A percentile compares a stretch with the other conserved stretches of the same genome.
Conservation (phyloP, 2,888 invertebrate genomes). For the Trichopoda pennipes region DNA sequence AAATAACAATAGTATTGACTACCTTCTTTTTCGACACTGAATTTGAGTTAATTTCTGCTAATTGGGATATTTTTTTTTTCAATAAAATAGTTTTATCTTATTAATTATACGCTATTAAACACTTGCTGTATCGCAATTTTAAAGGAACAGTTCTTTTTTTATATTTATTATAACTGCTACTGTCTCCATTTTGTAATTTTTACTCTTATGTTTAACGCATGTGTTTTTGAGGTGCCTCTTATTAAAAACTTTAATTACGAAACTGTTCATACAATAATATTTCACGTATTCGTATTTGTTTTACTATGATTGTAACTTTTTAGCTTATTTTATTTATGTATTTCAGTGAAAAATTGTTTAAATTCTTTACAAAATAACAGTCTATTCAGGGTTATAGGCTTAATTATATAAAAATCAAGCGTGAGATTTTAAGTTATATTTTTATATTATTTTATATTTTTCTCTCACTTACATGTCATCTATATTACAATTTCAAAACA, state of each 20-base stretch:
- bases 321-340: not conserved
- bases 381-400: constrained; percentile 59
- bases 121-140: too few relatives aligned
- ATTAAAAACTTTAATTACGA: constrained; percentile 60
- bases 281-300: constrained; percentile 8
- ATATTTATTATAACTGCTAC: constrained; percentile 12
- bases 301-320: constrained; percentile 29
- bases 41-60: too few relatives aligned
- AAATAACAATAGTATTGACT: too few relatives aligned
- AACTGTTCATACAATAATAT: constrained; percentile 40
- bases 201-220: constrained; percentile 25
- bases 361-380: constrained; percentile 60
- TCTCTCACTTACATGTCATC: constrained; percentile 35
- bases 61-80: constrained; percentile 11
- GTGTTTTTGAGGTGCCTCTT: constrained; percentile 56
- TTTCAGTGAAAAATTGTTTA: constrained; percentile 30
- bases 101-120: too few relatives aligned
- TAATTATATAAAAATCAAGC: constrained; percentile 50
- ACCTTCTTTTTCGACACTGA: too few relatives aligned
- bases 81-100: too few relatives aligned
- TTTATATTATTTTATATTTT: not conserved
- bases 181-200: not conserved
- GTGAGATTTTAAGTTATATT: constrained; percentile 53
- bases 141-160: too few relatives aligned
- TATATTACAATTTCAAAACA: constrained; percentile 1